These are phyloP conservation scores for Sebastiscus tertius DNA, from an alignment of 2,797 vertebrate species.

Conservation along the genomic window DNA sequence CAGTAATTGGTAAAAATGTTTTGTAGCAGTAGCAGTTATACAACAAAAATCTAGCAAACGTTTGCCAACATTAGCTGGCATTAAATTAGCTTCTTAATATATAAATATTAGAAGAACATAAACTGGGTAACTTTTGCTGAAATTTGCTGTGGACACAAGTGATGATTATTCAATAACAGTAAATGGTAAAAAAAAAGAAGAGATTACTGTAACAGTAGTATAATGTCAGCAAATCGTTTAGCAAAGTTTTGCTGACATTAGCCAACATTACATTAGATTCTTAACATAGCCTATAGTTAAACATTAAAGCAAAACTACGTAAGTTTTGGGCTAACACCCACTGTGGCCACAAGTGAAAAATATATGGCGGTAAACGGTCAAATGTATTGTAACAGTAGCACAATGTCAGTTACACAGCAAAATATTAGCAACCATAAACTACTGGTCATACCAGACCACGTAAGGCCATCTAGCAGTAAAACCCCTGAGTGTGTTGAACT, in stretches of 20 bases:
- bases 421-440: background rate
- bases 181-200: background rate
- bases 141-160: too few relatives aligned
- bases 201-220: background rate
- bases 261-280: background rate
- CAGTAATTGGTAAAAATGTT: too few relatives aligned
- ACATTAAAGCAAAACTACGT: background rate
- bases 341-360: background rate
- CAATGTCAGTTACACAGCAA: background rate
- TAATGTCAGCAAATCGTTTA: background rate
- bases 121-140: too few relatives aligned
- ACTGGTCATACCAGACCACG: background rate
- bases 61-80: too few relatives aligned
- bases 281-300: background rate
- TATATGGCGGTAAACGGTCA: too few relatives aligned
- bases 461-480: background rate
- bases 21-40: background rate
- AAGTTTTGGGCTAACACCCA: background rate
- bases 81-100: too few relatives aligned
- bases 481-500: background rate
- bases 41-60: too few relatives aligned
- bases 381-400: too few relatives aligned
- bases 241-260: background rate
- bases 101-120: too few relatives aligned
- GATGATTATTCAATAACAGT: too few relatives aligned